A percentile compares a stretch with the other conserved stretches of the same genome.
Evolutionary conservation across 2,113 vertebrate genomes (phyloP).

Genomic region (Platysteira castanea): DNA sequence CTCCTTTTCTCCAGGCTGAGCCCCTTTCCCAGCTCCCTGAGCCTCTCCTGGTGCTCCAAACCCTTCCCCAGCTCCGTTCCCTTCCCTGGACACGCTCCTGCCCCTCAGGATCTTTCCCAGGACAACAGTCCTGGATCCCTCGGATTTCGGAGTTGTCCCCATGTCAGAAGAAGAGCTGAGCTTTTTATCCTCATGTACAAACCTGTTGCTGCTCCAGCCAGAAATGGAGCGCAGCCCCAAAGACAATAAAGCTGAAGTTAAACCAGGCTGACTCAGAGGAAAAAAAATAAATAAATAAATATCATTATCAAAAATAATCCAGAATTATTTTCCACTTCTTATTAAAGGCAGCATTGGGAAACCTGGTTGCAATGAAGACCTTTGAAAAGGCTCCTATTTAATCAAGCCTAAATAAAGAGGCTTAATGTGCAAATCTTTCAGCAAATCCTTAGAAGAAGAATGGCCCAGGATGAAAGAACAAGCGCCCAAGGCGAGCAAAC

Average conservation of each 20-base stretch:
- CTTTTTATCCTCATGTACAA: background rate
- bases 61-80: background rate
- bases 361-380: background rate
- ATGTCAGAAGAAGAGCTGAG: background rate
- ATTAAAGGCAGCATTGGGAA: background rate
- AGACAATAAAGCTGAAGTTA: background rate
- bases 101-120: background rate
- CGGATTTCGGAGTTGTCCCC: background rate
- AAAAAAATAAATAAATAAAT: background rate
- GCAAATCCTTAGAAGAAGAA: background rate
- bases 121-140: background rate
- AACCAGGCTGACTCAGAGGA: background rate
- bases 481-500: conserved; percentile 9
- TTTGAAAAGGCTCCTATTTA: conserved; percentile 5
- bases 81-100: background rate
- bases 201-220: background rate
- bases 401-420: conserved; percentile 2
- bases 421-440: conserved; percentile 9
- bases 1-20: background rate
- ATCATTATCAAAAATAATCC: background rate
- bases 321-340: conserved; percentile 1
- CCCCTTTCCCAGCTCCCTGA: background rate
- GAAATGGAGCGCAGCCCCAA: background rate
- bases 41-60: background rate
- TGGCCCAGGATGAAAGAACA: background rate